These are phyloP conservation scores for Drosophila aff. DNA, from an alignment of 1,140 invertebrate species.

Conservation along the genomic window DNA sequence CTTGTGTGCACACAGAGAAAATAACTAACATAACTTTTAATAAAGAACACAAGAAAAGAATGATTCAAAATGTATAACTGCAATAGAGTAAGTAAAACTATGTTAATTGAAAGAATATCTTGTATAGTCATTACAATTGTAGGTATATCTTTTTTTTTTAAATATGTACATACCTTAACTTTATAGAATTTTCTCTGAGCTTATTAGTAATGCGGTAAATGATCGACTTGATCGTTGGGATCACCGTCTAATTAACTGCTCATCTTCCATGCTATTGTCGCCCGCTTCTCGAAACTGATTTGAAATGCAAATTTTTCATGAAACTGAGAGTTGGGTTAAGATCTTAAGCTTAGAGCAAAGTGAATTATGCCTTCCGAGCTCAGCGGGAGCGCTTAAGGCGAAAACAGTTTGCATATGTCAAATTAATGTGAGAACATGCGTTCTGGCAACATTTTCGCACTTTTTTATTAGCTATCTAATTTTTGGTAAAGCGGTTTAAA, in stretches of 20 bases:
- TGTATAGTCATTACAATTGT: neutral
- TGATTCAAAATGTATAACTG: neutral
- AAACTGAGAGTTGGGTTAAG: conserved; percentile 18
- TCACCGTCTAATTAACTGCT: conserved; percentile 37
- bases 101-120: neutral
- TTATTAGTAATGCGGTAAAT: conserved; percentile 41
- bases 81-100: neutral
- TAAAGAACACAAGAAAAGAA: neutral
- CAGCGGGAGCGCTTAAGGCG: neutral
- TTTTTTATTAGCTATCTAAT: neutral
- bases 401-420: conserved; percentile 27
- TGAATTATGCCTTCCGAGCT: conserved; percentile 36
- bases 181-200: neutral
- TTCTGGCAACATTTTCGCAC: neutral
- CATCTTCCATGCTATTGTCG: conserved; percentile 21
- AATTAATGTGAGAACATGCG: conserved; percentile 12
- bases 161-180: neutral
- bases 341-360: conserved; percentile 16
- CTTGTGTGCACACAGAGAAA: neutral
- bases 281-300: conserved; percentile 27
- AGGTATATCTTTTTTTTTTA: neutral
- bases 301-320: conserved; percentile 42
- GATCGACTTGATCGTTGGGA: conserved; percentile 17
- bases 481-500: neutral
- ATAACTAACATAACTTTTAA: neutral